phyloP scores from a whole-genome alignment of 2,797 vertebrate genomes.

The Notoglanidium macrostoma region DNA sequence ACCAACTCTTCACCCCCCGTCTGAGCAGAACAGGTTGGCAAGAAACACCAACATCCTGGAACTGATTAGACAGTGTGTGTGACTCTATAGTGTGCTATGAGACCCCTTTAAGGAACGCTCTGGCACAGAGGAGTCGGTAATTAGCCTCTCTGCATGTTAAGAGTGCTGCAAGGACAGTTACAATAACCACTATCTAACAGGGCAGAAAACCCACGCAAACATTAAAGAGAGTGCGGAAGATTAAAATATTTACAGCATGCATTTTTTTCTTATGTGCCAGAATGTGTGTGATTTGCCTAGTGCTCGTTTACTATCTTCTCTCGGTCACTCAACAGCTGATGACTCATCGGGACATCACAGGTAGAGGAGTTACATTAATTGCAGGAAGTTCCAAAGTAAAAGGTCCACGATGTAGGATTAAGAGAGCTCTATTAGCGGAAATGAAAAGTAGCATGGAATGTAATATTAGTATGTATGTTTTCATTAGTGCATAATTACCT shows the following conservation, averaged over 20 bases:
- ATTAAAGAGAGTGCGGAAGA: not conserved
- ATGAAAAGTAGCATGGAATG: too few relatives aligned
- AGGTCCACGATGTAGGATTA: too few relatives aligned
- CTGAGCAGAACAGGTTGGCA: slow-evolving; percentile 40
- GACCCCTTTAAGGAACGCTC: not conserved
- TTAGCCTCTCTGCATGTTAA: slow-evolving; percentile 7
- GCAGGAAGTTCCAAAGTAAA: too few relatives aligned
- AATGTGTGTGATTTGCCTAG: not conserved
- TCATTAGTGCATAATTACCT: too few relatives aligned
- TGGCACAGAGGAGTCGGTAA: not conserved
- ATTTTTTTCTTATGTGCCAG: not conserved
- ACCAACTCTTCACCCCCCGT: slow-evolving; percentile 41
- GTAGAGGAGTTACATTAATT: not conserved
- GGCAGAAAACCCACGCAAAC: not conserved
- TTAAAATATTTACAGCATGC: not conserved
- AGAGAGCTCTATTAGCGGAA: too few relatives aligned
- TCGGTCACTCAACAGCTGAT: not conserved
- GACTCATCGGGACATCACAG: not conserved
- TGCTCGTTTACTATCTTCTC: not conserved
- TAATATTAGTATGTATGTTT: too few relatives aligned
- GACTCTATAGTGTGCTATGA: not conserved
- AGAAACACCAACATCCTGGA: slow-evolving; percentile 40
- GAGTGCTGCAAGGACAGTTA: not conserved
- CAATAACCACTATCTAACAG: not conserved
- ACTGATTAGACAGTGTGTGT: slow-evolving; percentile 43